Evolutionary conservation across 2,113 vertebrate genomes (phyloP), one percentile per base, ranked within the genome.

Genomic region (Pterocles gutturalis): DNA sequence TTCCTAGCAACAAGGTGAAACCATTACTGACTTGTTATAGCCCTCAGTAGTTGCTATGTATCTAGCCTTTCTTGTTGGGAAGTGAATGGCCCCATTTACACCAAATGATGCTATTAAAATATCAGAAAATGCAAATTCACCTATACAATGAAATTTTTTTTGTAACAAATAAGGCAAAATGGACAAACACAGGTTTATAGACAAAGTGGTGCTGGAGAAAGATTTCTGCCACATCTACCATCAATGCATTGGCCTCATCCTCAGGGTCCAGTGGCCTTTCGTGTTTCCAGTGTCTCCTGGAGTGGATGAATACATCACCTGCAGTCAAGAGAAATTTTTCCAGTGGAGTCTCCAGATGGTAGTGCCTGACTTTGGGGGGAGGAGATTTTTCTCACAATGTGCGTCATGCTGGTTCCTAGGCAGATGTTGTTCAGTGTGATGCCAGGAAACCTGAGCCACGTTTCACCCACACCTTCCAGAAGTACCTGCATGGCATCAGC

Each of bases 1-100:
- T 9, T 55, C 53, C 54, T 90, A 88, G 62, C 73, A 96, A 94
- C 71, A 93, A 79, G n/a, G 41, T 85, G 70, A 89, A 94, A 71
- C 16, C 28, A 49, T 36, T 46, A 48, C n/a, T 61, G 28, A 61
- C n/a, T 77, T 83, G 14, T 60, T 76, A 36, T 5, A 89, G 55
- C 17, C 16, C 36, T 90, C 1, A 0, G n/a, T 43, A 90, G 64
- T 93, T 96, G 46, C 64, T 93, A 62, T 60, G 46, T 46, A 86
- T 64, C 79, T 62, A 77, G 18, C 10, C 38, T 78, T 81, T 92
- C 29, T 64, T 92, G 10, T 22, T 70, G 60, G 45, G 43, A 90
- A 78, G 38, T 17, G 4, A 70, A 84, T 58, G 15, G 7, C 6
- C 6, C 33, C 9, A 46, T 70, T 81, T 70, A 21, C 51, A 78